Conservation (phyloP, 2,888 invertebrate genomes). For the Thymelicus lineola region DNA sequence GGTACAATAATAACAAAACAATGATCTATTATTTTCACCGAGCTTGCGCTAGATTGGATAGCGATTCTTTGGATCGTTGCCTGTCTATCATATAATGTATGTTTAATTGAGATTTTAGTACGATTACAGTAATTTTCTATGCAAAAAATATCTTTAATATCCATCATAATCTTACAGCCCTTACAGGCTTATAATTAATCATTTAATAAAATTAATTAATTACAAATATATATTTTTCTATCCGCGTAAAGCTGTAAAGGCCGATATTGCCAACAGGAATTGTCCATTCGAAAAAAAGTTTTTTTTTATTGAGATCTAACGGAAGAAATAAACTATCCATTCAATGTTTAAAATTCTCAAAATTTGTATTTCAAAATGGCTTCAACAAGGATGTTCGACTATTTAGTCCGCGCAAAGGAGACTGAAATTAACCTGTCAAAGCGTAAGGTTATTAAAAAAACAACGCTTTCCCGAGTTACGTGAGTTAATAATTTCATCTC, state of each 20-base stretch:
- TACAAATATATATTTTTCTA: too few species aligned
- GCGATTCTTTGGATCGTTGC: conserved; percentile 47
- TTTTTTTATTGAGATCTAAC: background rate
- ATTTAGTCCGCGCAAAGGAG: conserved; percentile 45
- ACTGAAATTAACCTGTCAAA: conserved; percentile 54
- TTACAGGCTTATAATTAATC: too few species aligned
- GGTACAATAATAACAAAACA: conserved; percentile 56
- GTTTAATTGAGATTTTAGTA: conserved; percentile 43
- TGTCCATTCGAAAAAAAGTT: too few species aligned
- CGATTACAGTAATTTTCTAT: background rate
- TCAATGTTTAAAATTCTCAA: background rate
- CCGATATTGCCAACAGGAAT: too few species aligned
- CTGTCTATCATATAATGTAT: conserved; percentile 45
- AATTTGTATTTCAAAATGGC: conserved; percentile 23
- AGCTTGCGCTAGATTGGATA: conserved; percentile 55
- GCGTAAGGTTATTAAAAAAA: conserved; percentile 47
- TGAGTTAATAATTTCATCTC: conserved; percentile 64
- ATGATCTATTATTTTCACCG: conserved; percentile 70
- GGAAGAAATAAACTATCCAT: background rate
- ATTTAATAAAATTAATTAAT: too few species aligned
- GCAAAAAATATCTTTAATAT: too few species aligned
- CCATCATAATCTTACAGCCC: too few species aligned
- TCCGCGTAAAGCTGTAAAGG: too few species aligned
- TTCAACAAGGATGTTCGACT: conserved; percentile 21
- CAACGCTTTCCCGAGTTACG: conserved; percentile 53